Conservation (phyloP, 2,888 invertebrate species). For the Stegana nigrithorax region DNA sequence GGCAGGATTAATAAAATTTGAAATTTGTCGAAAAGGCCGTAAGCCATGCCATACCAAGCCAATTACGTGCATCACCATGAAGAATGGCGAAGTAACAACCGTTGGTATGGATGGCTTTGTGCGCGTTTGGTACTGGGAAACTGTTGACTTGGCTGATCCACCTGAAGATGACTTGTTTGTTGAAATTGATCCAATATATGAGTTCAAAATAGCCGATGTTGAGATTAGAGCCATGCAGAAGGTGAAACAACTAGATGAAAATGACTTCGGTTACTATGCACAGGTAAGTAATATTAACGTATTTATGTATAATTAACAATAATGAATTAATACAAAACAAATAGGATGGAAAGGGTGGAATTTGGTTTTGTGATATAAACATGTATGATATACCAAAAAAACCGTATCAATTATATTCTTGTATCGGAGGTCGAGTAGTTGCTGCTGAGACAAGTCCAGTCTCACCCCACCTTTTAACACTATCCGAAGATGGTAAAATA, state of each 20-base stretch:
- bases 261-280: constrained; percentile 75
- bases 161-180: constrained; percentile 83
- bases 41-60: constrained; percentile 82
- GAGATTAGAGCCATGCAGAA: constrained; percentile 64
- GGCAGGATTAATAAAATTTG: constrained; percentile 86
- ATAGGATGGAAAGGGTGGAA: constrained; percentile 87
- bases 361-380: constrained; percentile 80
- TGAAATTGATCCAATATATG: constrained; percentile 88
- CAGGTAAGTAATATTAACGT: constrained; percentile 78
- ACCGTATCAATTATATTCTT: constrained; percentile 72
- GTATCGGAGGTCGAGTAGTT: constrained; percentile 81
- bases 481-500: constrained; percentile 80
- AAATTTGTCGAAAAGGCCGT: constrained; percentile 79
- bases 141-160: constrained; percentile 88
- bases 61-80: constrained; percentile 70
- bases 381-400: constrained; percentile 69
- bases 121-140: constrained; percentile 90
- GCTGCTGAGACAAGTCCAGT: constrained; percentile 78
- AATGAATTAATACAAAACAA: no score
- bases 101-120: constrained; percentile 81
- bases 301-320: no score
- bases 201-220: constrained; percentile 74
- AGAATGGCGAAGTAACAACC: constrained; percentile 65
- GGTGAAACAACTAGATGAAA: constrained; percentile 66
- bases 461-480: constrained; percentile 77